These are phyloP conservation scores for Chaetogeoica ovagalla DNA, from an alignment of 2,888 invertebrate species.

Conservation along the genomic window DNA sequence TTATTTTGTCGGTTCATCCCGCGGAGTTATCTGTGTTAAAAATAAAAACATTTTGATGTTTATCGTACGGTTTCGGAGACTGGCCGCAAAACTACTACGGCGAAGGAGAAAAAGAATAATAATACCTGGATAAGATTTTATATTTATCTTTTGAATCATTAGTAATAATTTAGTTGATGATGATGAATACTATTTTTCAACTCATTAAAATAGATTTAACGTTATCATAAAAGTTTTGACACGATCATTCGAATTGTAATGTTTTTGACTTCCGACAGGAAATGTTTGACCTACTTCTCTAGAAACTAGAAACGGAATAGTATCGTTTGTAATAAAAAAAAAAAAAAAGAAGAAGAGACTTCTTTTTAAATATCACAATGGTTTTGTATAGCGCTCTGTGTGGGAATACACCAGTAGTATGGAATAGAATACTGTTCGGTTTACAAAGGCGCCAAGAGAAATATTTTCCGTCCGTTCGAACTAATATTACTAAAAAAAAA, in stretches of 20 bases:
- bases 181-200: not conserved
- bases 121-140: not conserved
- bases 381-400: not conserved
- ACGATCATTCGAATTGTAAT: slow-evolving; percentile 1
- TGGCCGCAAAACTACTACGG: not conserved
- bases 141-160: not conserved
- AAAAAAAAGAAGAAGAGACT: no score
- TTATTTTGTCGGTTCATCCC: no score
- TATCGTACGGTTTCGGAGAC: no score
- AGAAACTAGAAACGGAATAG: not conserved
- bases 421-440: not conserved
- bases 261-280: not conserved
- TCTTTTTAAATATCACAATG: not conserved
- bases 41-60: no score
- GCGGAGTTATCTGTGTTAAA: no score
- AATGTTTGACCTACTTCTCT: slow-evolving; percentile 20
- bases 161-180: not conserved
- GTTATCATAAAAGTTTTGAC: slow-evolving; percentile 8
- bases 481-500: not conserved
- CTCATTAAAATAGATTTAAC: not conserved
- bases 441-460: slow-evolving; percentile 4
- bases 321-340: not conserved
- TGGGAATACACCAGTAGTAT: not conserved
- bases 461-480: not conserved
- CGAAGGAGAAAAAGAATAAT: not conserved